phyloP scores from a whole-genome alignment of 2,888 invertebrate species.

The Gastrophysa polygoni region DNA sequence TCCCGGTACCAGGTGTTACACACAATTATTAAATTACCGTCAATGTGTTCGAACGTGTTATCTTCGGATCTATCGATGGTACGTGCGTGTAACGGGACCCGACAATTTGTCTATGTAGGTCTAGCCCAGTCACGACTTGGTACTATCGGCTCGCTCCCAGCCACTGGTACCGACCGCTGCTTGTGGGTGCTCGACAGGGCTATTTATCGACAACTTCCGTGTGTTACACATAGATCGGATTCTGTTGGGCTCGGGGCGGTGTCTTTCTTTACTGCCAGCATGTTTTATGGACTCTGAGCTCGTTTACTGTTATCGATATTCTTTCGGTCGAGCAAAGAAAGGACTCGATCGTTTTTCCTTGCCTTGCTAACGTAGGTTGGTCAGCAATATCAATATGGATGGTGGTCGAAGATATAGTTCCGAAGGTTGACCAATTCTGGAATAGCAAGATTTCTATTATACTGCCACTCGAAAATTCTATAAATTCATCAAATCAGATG shows the following conservation, averaged over 20 bases:
- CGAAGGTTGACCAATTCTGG: too few species aligned
- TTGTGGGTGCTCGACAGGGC: constrained; percentile 53
- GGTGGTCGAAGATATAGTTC: background rate
- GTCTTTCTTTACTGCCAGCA: constrained; percentile 30
- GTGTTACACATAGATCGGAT: constrained; percentile 44
- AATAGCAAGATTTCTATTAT: too few species aligned
- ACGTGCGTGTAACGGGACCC: constrained; percentile 49
- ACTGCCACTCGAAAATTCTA: too few species aligned
- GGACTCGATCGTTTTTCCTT: constrained; percentile 3
- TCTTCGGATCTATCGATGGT: constrained; percentile 46
- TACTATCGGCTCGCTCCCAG: constrained; percentile 31
- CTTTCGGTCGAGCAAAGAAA: background rate
- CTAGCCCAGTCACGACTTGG: constrained; percentile 49
- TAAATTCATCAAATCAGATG: too few species aligned
- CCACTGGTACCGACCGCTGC: constrained; percentile 43
- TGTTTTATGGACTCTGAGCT: constrained; percentile 27
- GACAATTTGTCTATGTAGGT: constrained; percentile 52
- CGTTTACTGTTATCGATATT: constrained; percentile 34
- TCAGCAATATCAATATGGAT: constrained; percentile 12
- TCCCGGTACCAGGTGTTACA: constrained; percentile 28
- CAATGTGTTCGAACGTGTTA: constrained; percentile 45
- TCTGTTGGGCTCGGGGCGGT: constrained; percentile 33
- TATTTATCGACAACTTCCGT: constrained; percentile 54
- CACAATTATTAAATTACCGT: constrained; percentile 36
- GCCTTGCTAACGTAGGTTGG: constrained; percentile 9